These are phyloP conservation scores for Formica exsecta DNA, from an alignment of 1,140 invertebrate species.

Conservation along the genomic window DNA sequence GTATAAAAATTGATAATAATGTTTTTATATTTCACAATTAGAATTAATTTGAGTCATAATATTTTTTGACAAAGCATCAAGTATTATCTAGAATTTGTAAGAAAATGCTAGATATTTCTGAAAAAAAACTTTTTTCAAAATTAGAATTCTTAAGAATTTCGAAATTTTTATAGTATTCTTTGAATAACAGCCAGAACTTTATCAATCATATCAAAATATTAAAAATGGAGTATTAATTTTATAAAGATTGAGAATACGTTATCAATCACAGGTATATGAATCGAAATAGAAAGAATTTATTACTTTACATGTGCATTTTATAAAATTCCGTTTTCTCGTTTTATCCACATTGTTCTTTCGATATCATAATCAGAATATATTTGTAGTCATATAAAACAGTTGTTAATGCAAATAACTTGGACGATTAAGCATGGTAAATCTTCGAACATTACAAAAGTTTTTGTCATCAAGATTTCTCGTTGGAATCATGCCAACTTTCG, in stretches of 20 bases:
- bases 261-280: too few species aligned
- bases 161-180: neutral
- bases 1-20: neutral
- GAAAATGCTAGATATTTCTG: neutral
- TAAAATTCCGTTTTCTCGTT: too few species aligned
- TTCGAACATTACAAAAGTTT: constrained; percentile 12
- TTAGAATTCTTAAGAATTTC: neutral
- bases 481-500: constrained; percentile 4
- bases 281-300: too few species aligned
- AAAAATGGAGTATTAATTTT: too few species aligned
- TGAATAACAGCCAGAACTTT: too few species aligned
- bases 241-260: too few species aligned
- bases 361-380: neutral
- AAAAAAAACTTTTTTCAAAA: neutral
- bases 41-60: neutral
- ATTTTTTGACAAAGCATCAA: neutral
- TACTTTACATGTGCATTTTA: too few species aligned
- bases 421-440: constrained; percentile 17
- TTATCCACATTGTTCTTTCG: neutral
- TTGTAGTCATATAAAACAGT: neutral
- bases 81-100: neutral
- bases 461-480: constrained; percentile 5
- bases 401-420: constrained; percentile 10
- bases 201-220: neutral
- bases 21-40: neutral